These are phyloP conservation scores for Argentina silus DNA, from an alignment of 2,797 vertebrate genomes.

Conservation along the genomic window DNA sequence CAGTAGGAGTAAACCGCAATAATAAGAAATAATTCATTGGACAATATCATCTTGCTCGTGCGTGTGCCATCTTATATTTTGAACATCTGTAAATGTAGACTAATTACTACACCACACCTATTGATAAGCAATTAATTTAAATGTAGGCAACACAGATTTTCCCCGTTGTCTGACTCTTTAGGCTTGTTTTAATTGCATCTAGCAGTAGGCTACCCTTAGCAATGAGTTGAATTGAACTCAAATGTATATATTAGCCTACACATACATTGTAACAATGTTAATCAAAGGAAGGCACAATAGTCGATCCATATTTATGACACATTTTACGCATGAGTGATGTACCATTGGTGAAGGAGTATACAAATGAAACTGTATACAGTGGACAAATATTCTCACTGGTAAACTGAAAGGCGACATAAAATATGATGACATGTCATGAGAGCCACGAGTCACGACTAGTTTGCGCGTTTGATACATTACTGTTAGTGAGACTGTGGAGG, in stretches of 20 bases:
- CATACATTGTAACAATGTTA: no score
- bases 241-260: no score
- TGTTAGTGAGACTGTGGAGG: neutral
- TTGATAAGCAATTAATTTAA: neutral
- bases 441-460: neutral
- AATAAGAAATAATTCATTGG: conserved; percentile 72
- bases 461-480: neutral
- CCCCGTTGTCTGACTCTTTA: no score
- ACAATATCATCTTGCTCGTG: conserved; percentile 47
- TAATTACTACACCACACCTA: neutral
- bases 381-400: neutral
- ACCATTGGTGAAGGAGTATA: neutral
- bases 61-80: conserved; percentile 2
- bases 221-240: no score
- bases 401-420: neutral
- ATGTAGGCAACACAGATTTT: neutral
- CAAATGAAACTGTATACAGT: neutral
- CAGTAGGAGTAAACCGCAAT: conserved; percentile 69
- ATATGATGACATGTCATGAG: neutral
- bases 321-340: neutral
- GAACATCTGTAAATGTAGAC: neutral
- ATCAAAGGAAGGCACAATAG: neutral
- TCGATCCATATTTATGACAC: neutral
- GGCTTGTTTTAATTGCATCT: no score
- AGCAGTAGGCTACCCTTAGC: no score